Base-by-base conservation (phyloP, 2,888 invertebrate species). In the Hoplodrina ambigua region DNA sequence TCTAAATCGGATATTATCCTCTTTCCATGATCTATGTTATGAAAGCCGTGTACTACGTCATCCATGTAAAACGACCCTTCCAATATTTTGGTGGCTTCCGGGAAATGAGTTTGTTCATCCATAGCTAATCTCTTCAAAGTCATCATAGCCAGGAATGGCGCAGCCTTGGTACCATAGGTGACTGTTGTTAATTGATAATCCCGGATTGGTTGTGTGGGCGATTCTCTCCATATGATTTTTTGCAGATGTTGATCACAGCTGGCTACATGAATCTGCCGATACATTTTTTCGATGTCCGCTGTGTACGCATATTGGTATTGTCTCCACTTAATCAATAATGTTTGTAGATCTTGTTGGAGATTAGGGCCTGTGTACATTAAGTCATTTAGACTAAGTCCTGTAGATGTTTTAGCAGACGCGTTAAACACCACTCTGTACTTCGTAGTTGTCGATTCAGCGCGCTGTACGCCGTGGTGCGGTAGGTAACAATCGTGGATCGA, bases 401-500 rank as follows among this genome's bases (percentile, higher is more conserved):
- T 52, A 1, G 52, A 52, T 37, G 61, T 61, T 50, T 50, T 61
- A 4, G 61, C 61, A 2, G 61, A 61, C 15, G 61, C 61, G 7
- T 61, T 61, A 17, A 61, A 62, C 19, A 62, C 62, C 25, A 62
- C 54, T 15, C 62, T 53, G 53, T 54, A 62, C 44, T 62, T 62
- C 25, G 62, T 62, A 37, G 62, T 62, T 44, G 62, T 54, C 30
- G 62, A 62, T 17, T 62, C 62, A 4, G 15, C 53, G 19, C 62
- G 62, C 25, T 54, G 25, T 1, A 62, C 44, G 30, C 62, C 62
- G 17, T 62, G 62, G 10, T 62, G 53, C 2, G 62, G 54, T 54
- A 62, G 53, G 25, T 54, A 54, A 25, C 62, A 54, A 10, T 44
- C 54, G 15, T 5, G 19, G 53, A n/a, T n/a, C n/a, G n/a, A n/a